These are phyloP conservation scores for Ptychobarbus kaznakovi DNA, from an alignment of 2,797 vertebrate genomes.

Conservation along the genomic window DNA sequence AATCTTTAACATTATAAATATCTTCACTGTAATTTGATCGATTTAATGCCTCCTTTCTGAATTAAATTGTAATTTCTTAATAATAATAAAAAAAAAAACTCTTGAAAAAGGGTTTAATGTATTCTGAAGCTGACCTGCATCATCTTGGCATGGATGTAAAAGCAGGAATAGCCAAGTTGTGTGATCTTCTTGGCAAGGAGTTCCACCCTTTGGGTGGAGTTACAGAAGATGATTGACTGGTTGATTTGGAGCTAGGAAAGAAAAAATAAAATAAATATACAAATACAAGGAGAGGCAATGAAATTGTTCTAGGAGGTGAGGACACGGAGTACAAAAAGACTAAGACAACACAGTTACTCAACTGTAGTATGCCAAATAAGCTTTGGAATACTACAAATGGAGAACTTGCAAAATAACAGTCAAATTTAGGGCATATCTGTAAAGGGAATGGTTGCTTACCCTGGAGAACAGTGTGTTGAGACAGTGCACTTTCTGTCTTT, in stretches of 20 bases:
- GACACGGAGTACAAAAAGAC: neutral
- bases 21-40: no score
- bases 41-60: neutral
- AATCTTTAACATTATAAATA: neutral
- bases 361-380: neutral
- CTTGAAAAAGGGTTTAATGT: neutral
- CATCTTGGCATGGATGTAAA: constrained; percentile 87
- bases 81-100: neutral
- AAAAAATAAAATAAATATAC: neutral
- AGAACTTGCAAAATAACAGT: neutral
- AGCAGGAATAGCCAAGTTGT: constrained; percentile 83
- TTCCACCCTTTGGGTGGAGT: constrained; percentile 80
- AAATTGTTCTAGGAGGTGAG: neutral
- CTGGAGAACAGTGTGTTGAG: constrained; percentile 84
- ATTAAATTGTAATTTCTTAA: neutral
- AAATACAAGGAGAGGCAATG: neutral
- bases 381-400: neutral
- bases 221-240: constrained; percentile 73
- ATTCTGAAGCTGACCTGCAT: constrained; percentile 77
- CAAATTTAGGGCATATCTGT: neutral
- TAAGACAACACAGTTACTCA: neutral
- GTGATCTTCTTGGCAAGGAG: constrained; percentile 84
- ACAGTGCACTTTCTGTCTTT: constrained; percentile 86
- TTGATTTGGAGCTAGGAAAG: constrained; percentile 69
- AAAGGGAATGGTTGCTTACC: constrained; percentile 66